These are phyloP conservation scores for Muscicapa striata DNA, from an alignment of 2,797 vertebrate genomes.

Conservation along the genomic window DNA sequence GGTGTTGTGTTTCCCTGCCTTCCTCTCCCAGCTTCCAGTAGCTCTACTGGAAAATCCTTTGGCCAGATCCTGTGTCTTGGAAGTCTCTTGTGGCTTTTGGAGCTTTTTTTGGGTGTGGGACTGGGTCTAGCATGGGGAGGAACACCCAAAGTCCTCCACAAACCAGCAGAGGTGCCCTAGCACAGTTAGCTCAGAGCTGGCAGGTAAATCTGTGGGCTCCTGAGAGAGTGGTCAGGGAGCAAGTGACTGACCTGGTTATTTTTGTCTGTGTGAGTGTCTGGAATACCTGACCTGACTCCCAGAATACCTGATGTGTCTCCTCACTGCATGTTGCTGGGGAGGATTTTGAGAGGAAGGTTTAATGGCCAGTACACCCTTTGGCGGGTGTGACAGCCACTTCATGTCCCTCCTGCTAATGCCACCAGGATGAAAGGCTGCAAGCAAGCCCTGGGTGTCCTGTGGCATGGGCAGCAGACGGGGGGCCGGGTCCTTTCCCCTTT, in stretches of 20 bases:
- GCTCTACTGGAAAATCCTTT: neutral
- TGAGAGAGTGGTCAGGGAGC: neutral
- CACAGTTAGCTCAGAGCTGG: neutral
- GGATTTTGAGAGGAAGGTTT: neutral
- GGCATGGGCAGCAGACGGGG: neutral
- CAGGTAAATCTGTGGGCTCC: neutral
- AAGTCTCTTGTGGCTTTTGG: neutral
- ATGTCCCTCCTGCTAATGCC: neutral
- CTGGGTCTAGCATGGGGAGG: neutral
- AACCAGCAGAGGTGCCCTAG: neutral
- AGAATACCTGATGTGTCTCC: neutral
- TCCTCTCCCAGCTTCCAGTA: rapidly evolving
- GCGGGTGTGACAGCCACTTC: neutral
- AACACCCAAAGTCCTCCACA: rapidly evolving
- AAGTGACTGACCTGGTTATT: neutral
- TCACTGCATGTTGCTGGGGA: neutral
- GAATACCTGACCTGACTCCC: neutral
- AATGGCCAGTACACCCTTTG: neutral
- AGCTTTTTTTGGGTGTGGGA: neutral
- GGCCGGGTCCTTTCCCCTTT: neutral
- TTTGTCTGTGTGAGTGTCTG: neutral
- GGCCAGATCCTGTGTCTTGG: neutral
- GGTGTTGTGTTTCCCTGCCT: neutral
- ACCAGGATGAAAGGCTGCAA: slow-evolving; percentile 80
- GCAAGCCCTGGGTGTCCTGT: slow-evolving; percentile 60